Conservation (phyloP, 2,797 vertebrate genomes). For the Centroberyx gerrardi region DNA sequence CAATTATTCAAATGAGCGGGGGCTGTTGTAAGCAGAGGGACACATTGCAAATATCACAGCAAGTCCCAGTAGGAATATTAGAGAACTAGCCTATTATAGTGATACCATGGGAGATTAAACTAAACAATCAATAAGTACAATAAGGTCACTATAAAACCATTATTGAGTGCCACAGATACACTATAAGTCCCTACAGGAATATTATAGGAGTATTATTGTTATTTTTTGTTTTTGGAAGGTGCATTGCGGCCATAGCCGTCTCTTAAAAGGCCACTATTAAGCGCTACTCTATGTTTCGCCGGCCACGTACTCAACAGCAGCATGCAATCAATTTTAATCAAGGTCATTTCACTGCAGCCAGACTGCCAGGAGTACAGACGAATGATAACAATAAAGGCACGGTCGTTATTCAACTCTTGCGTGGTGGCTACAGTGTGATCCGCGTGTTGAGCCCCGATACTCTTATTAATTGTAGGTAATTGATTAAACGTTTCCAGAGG, state of each 20-base stretch:
- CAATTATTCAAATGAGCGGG: constrained; percentile 41
- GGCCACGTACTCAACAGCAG: constrained; percentile 38
- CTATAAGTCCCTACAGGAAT: background rate
- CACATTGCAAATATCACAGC: background rate
- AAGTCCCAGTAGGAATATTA: constrained; percentile 13
- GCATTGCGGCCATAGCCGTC: constrained; percentile 49
- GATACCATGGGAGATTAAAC: background rate
- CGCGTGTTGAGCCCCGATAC: background rate
- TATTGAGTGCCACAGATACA: constrained; percentile 2
- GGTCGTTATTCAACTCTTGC: constrained; percentile 6
- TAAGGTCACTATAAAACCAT: background rate
- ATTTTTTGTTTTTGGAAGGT: constrained; percentile 31
- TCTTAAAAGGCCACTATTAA: constrained; percentile 9
- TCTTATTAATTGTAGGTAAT: constrained; percentile 50
- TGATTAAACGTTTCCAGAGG: constrained; percentile 32
- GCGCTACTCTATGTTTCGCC: constrained; percentile 28
- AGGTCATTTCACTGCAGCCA: constrained; percentile 65
- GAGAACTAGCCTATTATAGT: background rate
- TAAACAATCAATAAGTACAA: background rate
- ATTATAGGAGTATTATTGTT: constrained; percentile 17
- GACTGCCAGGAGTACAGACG: background rate
- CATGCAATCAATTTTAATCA: constrained; percentile 72
- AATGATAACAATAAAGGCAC: background rate
- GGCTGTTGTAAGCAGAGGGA: background rate
- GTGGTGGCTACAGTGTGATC: background rate